Percentiles rank a stretch among this genome's conserved stretches.
These are phyloP conservation scores for Oophaga pumilio DNA, from an alignment of 2,113 vertebrate species.

Conservation along the genomic window DNA sequence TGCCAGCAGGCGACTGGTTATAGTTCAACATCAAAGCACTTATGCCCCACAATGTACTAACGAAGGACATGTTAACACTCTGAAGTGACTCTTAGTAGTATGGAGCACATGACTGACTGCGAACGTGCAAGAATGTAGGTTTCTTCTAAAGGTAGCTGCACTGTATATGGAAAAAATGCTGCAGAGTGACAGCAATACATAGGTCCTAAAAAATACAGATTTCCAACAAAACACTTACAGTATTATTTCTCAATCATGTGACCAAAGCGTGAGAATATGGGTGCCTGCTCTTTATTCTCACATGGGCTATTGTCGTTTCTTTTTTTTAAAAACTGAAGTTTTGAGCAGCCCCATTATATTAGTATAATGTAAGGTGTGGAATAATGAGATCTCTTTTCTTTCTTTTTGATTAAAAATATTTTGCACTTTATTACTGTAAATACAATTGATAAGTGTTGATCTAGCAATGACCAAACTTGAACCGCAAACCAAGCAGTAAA, in stretches of 20 bases:
- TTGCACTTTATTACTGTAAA: too few relatives aligned
- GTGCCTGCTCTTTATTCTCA: too few relatives aligned
- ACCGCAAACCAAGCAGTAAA: too few relatives aligned
- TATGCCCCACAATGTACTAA: constrained; percentile 30
- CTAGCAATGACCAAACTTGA: too few relatives aligned
- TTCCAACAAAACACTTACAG: neutral
- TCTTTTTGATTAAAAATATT: too few relatives aligned
- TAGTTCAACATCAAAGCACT: constrained; percentile 51
- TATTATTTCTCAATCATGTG: neutral
- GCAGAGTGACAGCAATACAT: neutral
- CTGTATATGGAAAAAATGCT: neutral
- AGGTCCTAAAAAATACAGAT: neutral
- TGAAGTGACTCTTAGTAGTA: neutral
- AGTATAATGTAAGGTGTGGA: too few relatives aligned
- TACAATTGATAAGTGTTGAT: too few relatives aligned
- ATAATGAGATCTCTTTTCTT: too few relatives aligned
- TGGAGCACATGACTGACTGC: neutral
- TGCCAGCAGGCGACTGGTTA: constrained; percentile 48
- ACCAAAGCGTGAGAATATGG: too few relatives aligned
- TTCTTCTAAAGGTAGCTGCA: neutral
- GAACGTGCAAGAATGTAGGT: constrained; percentile 35
- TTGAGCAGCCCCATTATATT: too few relatives aligned
- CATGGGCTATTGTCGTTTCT: too few relatives aligned
- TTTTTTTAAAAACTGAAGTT: too few relatives aligned
- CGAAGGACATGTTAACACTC: constrained; percentile 54